These are phyloP conservation scores for Baccha elongata DNA, from an alignment of 2,888 invertebrate genomes.

Conservation along the genomic window DNA sequence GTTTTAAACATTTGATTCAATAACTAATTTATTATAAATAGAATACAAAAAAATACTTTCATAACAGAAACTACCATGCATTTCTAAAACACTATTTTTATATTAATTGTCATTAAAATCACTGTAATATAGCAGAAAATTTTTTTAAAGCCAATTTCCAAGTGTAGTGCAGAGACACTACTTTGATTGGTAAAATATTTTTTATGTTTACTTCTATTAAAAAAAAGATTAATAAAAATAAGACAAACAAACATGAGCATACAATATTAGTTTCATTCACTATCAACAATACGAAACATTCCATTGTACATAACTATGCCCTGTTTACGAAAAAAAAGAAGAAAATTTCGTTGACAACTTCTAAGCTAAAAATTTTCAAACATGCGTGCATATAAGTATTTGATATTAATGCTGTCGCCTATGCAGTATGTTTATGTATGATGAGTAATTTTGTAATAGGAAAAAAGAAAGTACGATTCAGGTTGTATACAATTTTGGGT, in stretches of 20 bases:
- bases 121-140: conserved; percentile 64
- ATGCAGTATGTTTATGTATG: conserved; percentile 56
- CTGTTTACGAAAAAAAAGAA: conserved; percentile 40
- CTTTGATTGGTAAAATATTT: conserved; percentile 40
- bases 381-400: conserved; percentile 64
- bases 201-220: conserved; percentile 54
- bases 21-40: conserved; percentile 29
- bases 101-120: conserved; percentile 35
- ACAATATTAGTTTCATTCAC: conserved; percentile 67
- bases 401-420: conserved; percentile 59
- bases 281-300: conserved; percentile 71
- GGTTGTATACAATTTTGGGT: conserved; percentile 55
- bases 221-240: conserved; percentile 10
- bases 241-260: conserved; percentile 53
- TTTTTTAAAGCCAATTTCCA: conserved; percentile 55
- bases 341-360: conserved; percentile 48
- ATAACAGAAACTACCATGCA: conserved; percentile 71
- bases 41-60: conserved; percentile 41
- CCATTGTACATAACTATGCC: conserved; percentile 52
- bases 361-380: conserved; percentile 60
- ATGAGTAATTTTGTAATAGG: conserved; percentile 4
- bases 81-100: conserved; percentile 39
- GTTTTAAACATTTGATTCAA: conserved; percentile 64
- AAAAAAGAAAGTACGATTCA: background rate
- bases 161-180: conserved; percentile 67